These are phyloP conservation scores for Podarcis raffonei DNA, from an alignment of 2,113 vertebrate species.

Conservation along the genomic window DNA sequence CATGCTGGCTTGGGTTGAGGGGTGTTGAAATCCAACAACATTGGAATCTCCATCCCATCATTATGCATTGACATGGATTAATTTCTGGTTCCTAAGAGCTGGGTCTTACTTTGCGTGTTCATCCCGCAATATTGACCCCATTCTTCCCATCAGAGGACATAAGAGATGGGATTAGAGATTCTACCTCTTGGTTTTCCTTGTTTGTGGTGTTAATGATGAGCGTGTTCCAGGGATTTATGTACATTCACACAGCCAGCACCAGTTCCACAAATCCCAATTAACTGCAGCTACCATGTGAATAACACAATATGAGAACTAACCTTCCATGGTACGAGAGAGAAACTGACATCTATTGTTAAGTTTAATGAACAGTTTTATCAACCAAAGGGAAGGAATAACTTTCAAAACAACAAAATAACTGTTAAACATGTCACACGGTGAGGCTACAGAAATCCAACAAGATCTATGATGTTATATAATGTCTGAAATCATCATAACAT, in stretches of 20 bases:
- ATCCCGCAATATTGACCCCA: neutral
- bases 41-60: neutral
- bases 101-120: neutral
- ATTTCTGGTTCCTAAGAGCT: neutral
- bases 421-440: constrained; percentile 18
- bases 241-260: neutral
- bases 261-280: neutral
- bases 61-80: neutral
- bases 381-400: constrained; percentile 20
- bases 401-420: constrained; percentile 11
- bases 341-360: neutral
- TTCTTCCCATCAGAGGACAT: neutral
- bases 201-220: neutral
- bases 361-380: constrained; percentile 11
- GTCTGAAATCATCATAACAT: constrained; percentile 40
- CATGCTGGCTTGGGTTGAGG: neutral
- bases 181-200: neutral
- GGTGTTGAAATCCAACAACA: neutral
- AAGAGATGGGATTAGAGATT: neutral
- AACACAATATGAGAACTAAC: neutral
- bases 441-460: constrained; percentile 11
- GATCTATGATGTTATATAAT: constrained; percentile 35
- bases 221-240: neutral
- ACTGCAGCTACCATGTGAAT: neutral
- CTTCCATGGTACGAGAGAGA: neutral